These are phyloP conservation scores for Cettia cetti DNA, from an alignment of 2,113 vertebrate genomes.

Conservation along the genomic window DNA sequence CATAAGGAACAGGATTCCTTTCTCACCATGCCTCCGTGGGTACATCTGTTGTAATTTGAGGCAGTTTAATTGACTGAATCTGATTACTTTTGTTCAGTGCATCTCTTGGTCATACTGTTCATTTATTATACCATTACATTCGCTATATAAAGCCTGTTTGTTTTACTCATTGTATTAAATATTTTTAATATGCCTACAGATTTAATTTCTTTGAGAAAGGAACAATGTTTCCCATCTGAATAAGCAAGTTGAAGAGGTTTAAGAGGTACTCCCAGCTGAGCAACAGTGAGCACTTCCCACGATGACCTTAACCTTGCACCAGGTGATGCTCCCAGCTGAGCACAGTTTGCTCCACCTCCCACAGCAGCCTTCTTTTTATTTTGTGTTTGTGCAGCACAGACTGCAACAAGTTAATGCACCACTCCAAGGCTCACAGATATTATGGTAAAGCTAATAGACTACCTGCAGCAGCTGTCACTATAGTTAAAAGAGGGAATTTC, in stretches of 20 bases:
- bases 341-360: rapidly evolving
- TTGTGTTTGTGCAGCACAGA: neutral
- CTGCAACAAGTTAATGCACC: neutral
- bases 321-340: neutral
- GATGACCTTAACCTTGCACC: neutral
- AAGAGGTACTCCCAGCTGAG: neutral
- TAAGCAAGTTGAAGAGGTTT: neutral
- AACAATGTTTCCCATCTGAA: neutral
- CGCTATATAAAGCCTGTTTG: neutral
- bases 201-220: neutral
- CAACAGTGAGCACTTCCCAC: neutral
- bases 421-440: neutral
- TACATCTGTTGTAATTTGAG: neutral
- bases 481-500: neutral
- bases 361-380: neutral
- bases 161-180: neutral
- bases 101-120: neutral
- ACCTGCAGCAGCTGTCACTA: neutral
- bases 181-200: neutral
- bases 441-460: neutral
- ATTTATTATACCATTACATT: neutral
- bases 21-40: neutral
- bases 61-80: neutral
- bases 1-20: neutral
- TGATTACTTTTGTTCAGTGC: neutral